Conservation (phyloP, 2,113 vertebrate genomes). For the Carassius gibelio region DNA sequence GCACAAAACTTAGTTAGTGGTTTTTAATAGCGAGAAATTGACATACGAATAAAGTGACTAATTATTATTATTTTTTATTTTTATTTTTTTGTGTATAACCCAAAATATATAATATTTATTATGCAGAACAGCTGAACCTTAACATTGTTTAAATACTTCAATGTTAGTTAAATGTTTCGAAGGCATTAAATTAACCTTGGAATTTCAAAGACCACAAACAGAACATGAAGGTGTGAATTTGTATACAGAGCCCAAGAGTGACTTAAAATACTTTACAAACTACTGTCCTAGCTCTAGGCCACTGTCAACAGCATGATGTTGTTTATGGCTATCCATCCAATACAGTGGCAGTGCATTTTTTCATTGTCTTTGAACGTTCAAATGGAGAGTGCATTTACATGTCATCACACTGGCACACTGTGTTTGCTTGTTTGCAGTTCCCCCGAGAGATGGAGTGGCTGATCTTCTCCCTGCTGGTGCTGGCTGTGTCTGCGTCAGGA, state of each 20-base stretch:
- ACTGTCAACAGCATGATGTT: background rate
- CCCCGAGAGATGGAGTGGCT: conserved; percentile 81
- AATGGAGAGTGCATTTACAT: background rate
- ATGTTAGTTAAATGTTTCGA: background rate
- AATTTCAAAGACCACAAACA: background rate
- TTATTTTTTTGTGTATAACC: too few species aligned
- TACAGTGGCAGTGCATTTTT: background rate
- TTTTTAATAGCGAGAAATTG: too few species aligned
- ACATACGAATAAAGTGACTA: too few species aligned
- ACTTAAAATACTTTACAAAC: background rate
- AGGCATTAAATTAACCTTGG: background rate
- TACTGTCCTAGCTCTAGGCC: background rate
- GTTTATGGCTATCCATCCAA: background rate
- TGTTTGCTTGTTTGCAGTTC: conserved; percentile 66
- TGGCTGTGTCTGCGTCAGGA: conserved; percentile 73
- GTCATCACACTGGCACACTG: background rate
- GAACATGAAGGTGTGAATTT: background rate
- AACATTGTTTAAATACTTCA: background rate
- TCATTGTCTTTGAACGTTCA: background rate
- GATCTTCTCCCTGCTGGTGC: conserved; percentile 78
- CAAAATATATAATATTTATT: too few species aligned
- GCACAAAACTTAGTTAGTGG: too few species aligned
- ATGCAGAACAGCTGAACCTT: too few species aligned
- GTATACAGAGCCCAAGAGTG: background rate
- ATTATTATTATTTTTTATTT: too few species aligned